Evolutionary conservation across 2,888 invertebrate genomes (phyloP).

Genomic region (Brachyptera risi): DNA sequence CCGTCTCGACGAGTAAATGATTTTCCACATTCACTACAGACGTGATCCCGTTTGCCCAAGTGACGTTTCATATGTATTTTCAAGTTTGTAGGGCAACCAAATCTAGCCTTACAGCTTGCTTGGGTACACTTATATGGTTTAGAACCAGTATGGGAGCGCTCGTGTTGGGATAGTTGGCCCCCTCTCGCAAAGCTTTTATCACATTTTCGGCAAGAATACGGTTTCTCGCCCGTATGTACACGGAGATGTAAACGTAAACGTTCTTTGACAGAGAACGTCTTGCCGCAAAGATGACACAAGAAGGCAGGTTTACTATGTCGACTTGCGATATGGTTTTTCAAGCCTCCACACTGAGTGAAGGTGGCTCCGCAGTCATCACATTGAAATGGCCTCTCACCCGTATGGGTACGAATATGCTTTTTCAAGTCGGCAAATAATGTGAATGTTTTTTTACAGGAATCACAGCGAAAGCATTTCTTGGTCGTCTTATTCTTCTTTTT

Average conservation of each 20-base stretch:
- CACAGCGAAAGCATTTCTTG: slow-evolving; percentile 48
- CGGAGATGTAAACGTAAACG: slow-evolving; percentile 68
- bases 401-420: slow-evolving; percentile 63
- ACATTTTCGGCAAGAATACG: slow-evolving; percentile 60
- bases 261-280: slow-evolving; percentile 71
- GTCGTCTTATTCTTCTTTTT: slow-evolving; percentile 10
- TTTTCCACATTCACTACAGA: slow-evolving; percentile 76
- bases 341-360: slow-evolving; percentile 60
- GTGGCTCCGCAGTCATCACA: slow-evolving; percentile 60
- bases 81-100: slow-evolving; percentile 61
- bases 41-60: slow-evolving; percentile 68
- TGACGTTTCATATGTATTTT: slow-evolving; percentile 62
- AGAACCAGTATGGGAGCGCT: slow-evolving; percentile 67
- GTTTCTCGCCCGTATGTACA: slow-evolving; percentile 67
- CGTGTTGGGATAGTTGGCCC: slow-evolving; percentile 71
- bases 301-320: slow-evolving; percentile 52
- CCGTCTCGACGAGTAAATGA: slow-evolving; percentile 71
- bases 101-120: slow-evolving; percentile 67
- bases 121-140: slow-evolving; percentile 67
- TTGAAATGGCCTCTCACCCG: slow-evolving; percentile 57
- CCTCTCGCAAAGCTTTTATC: slow-evolving; percentile 65
- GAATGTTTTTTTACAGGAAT: slow-evolving; percentile 61
- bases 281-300: slow-evolving; percentile 69
- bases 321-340: slow-evolving; percentile 59
- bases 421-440: slow-evolving; percentile 60